Evolutionary conservation across 2,888 invertebrate species (phyloP).

Genomic region (Acanthococcus lagerstroemiae): DNA sequence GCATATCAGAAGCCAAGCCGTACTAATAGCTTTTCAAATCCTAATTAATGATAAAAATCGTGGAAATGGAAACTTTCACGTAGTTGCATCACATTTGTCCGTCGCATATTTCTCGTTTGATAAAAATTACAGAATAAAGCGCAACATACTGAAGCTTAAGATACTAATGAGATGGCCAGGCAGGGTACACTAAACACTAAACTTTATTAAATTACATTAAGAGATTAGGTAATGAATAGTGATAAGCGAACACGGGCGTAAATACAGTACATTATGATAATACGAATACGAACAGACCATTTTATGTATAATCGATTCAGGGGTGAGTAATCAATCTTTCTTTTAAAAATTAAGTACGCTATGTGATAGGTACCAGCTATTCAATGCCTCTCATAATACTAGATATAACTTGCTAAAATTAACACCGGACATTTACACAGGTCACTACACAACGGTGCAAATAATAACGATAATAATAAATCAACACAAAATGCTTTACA

Average conservation of each 20-base stretch:
- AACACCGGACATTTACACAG: slow-evolving; percentile 30
- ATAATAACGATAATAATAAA: slow-evolving; percentile 30
- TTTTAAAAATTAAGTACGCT: slow-evolving; percentile 8
- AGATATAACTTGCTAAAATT: slow-evolving; percentile 23
- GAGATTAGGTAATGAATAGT: slow-evolving; percentile 26
- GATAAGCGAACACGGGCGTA: slow-evolving; percentile 29
- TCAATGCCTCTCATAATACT: slow-evolving; percentile 11
- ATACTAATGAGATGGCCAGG: slow-evolving; percentile 40
- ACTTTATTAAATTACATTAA: slow-evolving; percentile 25
- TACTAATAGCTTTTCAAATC: too few species aligned
- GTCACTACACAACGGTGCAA: slow-evolving; percentile 30
- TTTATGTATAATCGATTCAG: too few species aligned
- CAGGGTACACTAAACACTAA: slow-evolving; percentile 33
- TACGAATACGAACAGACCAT: too few species aligned
- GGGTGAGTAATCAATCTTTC: too few species aligned
- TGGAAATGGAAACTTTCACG: too few species aligned
- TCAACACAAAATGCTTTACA: slow-evolving; percentile 30
- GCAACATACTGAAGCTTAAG: slow-evolving; percentile 39
- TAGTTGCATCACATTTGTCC: neutral
- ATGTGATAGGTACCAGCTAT: slow-evolving; percentile 20
- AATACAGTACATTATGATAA: slow-evolving; percentile 27
- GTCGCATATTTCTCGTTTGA: neutral
- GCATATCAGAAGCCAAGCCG: too few species aligned
- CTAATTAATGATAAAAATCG: too few species aligned
- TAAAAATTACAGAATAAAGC: slow-evolving; percentile 20